These are phyloP conservation scores for Agrochola litura DNA, from an alignment of 2,888 invertebrate species.

Conservation along the genomic window DNA sequence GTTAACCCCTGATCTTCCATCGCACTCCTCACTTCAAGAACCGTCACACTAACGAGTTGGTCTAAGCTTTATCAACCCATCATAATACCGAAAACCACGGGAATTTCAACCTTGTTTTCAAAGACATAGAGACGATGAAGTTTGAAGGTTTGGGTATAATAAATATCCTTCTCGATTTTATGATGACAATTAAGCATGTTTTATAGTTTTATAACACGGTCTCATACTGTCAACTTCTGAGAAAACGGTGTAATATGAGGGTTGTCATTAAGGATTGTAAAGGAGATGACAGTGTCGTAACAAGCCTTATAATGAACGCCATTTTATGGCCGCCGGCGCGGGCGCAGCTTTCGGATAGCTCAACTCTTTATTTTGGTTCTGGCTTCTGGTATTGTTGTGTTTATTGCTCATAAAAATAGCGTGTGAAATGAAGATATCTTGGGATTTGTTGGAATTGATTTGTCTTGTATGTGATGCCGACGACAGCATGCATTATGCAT, in stretches of 20 bases:
- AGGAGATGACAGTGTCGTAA: slow-evolving; percentile 86
- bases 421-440: slow-evolving; percentile 56
- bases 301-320: slow-evolving; percentile 81
- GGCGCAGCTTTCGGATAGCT: slow-evolving; percentile 57
- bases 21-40: slow-evolving; percentile 71
- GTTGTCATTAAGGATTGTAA: slow-evolving; percentile 88
- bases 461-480: slow-evolving; percentile 10
- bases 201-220: slow-evolving; percentile 84
- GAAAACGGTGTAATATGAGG: slow-evolving; percentile 74
- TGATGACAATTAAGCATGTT: slow-evolving; percentile 84
- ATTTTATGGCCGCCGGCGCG: slow-evolving; percentile 73
- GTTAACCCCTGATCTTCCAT: slow-evolving; percentile 74
- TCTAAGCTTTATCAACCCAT: slow-evolving; percentile 53
- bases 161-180: slow-evolving; percentile 80
- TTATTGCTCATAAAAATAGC: slow-evolving; percentile 63
- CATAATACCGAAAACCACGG: slow-evolving; percentile 39
- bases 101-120: slow-evolving; percentile 36
- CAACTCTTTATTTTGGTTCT: slow-evolving; percentile 68
- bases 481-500: background rate
- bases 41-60: slow-evolving; percentile 80
- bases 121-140: slow-evolving; percentile 19
- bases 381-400: slow-evolving; percentile 67
- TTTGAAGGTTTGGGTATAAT: slow-evolving; percentile 45
- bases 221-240: slow-evolving; percentile 87
- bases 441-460: slow-evolving; percentile 37